phyloP scores from a whole-genome alignment of 2,113 vertebrate genomes.

The Raja brachyura region DNA sequence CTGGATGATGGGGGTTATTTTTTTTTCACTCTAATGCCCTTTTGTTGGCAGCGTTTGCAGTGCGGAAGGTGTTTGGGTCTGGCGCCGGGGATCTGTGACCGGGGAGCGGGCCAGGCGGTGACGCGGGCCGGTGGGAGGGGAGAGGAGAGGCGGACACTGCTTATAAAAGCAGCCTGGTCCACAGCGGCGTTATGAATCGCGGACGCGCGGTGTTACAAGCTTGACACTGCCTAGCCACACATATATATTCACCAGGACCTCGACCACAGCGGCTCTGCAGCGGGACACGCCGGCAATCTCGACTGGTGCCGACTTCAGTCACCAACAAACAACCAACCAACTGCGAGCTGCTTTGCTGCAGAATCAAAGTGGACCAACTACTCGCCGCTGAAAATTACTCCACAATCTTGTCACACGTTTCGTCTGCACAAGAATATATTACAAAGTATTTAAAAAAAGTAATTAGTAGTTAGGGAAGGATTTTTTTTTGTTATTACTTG shows the following conservation, averaged over 20 bases:
- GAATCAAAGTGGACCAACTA: neutral
- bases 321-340: neutral
- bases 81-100: conserved; percentile 24
- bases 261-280: neutral
- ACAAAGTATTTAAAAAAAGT: neutral
- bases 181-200: neutral
- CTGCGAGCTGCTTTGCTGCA: neutral
- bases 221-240: neutral
- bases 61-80: conserved; percentile 22
- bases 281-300: neutral
- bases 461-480: neutral
- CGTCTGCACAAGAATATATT: neutral
- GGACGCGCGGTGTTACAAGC: neutral
- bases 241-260: neutral
- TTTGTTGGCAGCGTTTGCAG: neutral
- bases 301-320: conserved; percentile 2
- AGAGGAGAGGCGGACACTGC: neutral
- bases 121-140: neutral
- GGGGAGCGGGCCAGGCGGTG: conserved; percentile 4
- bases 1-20: neutral
- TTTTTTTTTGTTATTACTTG: neutral
- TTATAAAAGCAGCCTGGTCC: neutral
- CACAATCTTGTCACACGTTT: neutral
- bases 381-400: neutral
- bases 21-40: neutral